Evolutionary conservation across 2,797 vertebrate species (phyloP).

Genomic region (Clarias laeviceps): DNA sequence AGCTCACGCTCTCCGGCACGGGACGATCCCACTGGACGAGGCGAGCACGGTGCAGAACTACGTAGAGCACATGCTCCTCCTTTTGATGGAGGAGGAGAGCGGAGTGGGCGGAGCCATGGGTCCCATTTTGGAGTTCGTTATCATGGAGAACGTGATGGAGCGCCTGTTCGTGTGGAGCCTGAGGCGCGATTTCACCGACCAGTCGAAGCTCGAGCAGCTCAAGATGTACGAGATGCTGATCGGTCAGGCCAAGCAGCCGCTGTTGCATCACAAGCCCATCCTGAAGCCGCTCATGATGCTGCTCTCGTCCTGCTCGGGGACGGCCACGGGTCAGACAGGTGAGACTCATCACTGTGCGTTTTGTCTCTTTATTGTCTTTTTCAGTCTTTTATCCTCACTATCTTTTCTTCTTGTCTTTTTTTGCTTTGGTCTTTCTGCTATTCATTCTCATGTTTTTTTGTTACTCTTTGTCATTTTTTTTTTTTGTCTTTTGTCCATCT

Average conservation of each 20-base stretch:
- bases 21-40: conserved; percentile 85
- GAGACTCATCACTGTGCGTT: not conserved
- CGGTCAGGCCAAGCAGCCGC: conserved; percentile 89
- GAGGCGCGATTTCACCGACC: conserved; percentile 90
- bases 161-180: conserved; percentile 98
- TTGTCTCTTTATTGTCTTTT: not conserved
- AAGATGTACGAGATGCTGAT: conserved; percentile 98
- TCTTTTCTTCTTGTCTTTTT: conserved; percentile 9
- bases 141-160: conserved; percentile 97
- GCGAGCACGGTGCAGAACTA: conserved; percentile 97
- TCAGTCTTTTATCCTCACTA: not conserved
- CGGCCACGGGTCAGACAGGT: conserved; percentile 47
- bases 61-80: conserved; percentile 95
- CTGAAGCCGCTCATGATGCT: conserved; percentile 96
- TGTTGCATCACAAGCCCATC: conserved; percentile 95
- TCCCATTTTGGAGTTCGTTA: conserved; percentile 95
- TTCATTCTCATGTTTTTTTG: not conserved
- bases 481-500: not conserved
- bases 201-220: conserved; percentile 95
- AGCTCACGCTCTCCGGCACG: conserved; percentile 58
- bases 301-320: conserved; percentile 88
- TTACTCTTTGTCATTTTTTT: not conserved
- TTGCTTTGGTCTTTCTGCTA: not conserved
- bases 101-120: conserved; percentile 91
- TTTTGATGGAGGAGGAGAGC: conserved; percentile 90